Conservation (phyloP, 1,140 invertebrate genomes). For the Trichonephila inaurata region DNA sequence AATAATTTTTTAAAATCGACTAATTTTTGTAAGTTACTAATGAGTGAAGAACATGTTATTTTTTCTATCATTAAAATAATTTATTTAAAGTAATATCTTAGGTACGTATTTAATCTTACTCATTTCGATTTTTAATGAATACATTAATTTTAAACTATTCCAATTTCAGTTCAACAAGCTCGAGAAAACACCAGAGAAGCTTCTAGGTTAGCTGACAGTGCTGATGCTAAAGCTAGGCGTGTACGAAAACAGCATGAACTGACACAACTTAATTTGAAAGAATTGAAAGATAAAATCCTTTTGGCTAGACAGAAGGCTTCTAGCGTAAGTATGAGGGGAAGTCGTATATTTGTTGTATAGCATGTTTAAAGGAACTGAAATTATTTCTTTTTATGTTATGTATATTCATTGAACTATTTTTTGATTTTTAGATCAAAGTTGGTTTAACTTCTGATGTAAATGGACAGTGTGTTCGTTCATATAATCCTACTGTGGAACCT, state of each 20-base stretch:
- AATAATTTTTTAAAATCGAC: too few species aligned
- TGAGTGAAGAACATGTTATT: too few species aligned
- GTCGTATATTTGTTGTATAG: neutral
- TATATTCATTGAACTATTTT: neutral
- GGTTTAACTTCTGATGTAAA: constrained; percentile 84
- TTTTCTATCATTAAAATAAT: too few species aligned
- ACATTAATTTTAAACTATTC: too few species aligned
- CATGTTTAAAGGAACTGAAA: neutral
- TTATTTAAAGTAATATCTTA: too few species aligned
- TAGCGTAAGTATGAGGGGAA: constrained; percentile 83
- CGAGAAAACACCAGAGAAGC: constrained; percentile 78
- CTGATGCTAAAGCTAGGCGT: constrained; percentile 76
- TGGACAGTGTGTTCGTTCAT: constrained; percentile 88
- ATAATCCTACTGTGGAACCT: constrained; percentile 85
- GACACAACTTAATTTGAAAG: constrained; percentile 84
- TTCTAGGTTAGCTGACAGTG: constrained; percentile 73
- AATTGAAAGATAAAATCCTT: constrained; percentile 87
- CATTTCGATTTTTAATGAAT: too few species aligned
- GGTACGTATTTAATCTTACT: too few species aligned
- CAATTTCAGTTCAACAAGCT: constrained; percentile 82
- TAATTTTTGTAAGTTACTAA: too few species aligned
- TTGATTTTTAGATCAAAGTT: constrained; percentile 86
- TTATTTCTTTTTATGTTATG: neutral
- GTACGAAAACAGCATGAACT: constrained; percentile 80
- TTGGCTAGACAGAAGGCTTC: constrained; percentile 90